A percentile compares a stretch with the other conserved stretches of the same genome.
Evolutionary conservation across 2,113 vertebrate genomes (phyloP).

Genomic region (Ahaetulla prasina): DNA sequence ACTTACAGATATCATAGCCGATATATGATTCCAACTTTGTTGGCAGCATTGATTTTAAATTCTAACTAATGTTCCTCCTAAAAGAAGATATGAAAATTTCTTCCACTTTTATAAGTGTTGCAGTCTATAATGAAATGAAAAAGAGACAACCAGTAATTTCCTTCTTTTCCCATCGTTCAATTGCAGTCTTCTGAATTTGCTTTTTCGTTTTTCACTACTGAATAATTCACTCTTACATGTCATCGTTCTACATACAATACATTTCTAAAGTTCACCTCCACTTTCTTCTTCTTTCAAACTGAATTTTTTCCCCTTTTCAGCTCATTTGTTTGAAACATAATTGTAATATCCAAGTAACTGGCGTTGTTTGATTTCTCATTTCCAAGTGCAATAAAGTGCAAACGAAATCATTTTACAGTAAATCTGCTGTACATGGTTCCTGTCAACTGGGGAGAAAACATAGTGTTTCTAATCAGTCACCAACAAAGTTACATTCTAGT

Average conservation of each 20-base stretch:
- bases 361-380: background rate
- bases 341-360: background rate
- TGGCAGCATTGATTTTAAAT: background rate
- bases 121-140: background rate
- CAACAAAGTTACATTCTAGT: background rate
- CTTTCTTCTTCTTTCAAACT: background rate
- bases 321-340: conserved; percentile 10
- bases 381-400: background rate
- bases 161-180: background rate
- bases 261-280: background rate
- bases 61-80: background rate
- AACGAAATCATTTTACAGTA: conserved; percentile 18
- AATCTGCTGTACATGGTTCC: background rate
- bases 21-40: background rate
- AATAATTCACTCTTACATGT: background rate
- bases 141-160: background rate
- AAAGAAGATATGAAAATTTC: background rate
- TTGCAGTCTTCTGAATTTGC: background rate
- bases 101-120: background rate
- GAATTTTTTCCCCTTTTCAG: background rate
- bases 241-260: background rate
- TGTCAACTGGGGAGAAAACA: background rate
- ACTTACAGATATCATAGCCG: background rate
- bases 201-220: background rate
- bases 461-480: background rate